Percentiles rank a stretch among this genome's conserved stretches.
phyloP scores from a whole-genome alignment of 2,797 vertebrate species.

The Pogoniulus pusillus region DNA sequence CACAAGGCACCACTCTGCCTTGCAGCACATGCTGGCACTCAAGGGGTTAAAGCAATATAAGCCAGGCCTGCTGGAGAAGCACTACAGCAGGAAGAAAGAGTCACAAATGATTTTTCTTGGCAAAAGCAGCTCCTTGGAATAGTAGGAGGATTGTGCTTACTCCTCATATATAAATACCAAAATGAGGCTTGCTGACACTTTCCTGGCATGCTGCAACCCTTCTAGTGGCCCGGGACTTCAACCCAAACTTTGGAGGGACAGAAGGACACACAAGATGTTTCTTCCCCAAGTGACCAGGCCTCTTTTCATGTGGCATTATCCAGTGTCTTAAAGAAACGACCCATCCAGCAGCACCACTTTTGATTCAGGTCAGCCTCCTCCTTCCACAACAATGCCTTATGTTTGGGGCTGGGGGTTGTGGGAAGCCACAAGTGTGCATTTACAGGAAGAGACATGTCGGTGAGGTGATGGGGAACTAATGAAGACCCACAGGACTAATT shows the following conservation, averaged over 20 bases:
- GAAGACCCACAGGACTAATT: not conserved
- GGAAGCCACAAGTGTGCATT: fast-evolving
- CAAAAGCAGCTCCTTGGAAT: constrained; percentile 65
- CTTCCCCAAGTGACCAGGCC: not conserved
- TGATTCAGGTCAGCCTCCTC: fast-evolving
- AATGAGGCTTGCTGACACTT: constrained; percentile 70
- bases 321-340: not conserved
- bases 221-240: constrained; percentile 40
- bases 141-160: constrained; percentile 74
- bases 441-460: not conserved
- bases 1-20: constrained; percentile 35
- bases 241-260: constrained; percentile 41
- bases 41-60: constrained; percentile 32
- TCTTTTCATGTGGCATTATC: not conserved
- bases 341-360: not conserved
- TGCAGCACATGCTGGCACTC: not conserved
- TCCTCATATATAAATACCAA: constrained; percentile 69
- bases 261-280: constrained; percentile 19
- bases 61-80: constrained; percentile 60
- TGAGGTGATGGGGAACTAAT: not conserved
- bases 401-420: not conserved
- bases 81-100: constrained; percentile 68
- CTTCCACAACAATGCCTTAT: not conserved
- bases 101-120: constrained; percentile 78
- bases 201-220: constrained; percentile 53